Evolutionary conservation across 2,888 invertebrate species (phyloP).

Genomic region (Argynnis bischoffii): DNA sequence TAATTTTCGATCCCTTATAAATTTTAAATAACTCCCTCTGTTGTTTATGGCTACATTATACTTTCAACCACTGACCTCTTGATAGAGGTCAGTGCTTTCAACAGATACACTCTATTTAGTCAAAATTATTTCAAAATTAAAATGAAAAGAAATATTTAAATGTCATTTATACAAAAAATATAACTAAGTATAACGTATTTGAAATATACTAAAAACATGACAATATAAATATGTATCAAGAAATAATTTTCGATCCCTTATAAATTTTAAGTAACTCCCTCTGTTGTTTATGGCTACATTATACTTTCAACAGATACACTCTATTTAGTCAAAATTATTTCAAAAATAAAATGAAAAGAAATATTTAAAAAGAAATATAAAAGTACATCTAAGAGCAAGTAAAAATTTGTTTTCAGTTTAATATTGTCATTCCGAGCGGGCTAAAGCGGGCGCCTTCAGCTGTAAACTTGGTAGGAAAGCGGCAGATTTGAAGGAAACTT

Average conservation of each 20-base stretch:
- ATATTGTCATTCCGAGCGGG: slow-evolving; percentile 48
- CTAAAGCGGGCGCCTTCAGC: slow-evolving; percentile 67
- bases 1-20: too few species aligned
- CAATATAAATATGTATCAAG: too few species aligned
- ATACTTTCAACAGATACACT: not conserved
- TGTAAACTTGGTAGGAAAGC: slow-evolving; percentile 71
- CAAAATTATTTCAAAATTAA: not conserved
- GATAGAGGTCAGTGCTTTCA: too few species aligned
- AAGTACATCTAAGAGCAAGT: slow-evolving; percentile 5
- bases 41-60: too few species aligned
- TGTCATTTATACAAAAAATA: too few species aligned
- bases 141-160: not conserved
- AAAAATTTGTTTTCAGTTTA: slow-evolving; percentile 32
- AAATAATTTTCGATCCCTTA: too few species aligned
- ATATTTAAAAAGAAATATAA: not conserved
- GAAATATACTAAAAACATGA: too few species aligned
- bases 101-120: not conserved
- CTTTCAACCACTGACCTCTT: too few species aligned
- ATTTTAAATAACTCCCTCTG: too few species aligned
- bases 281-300: too few species aligned
- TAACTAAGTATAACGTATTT: too few species aligned
- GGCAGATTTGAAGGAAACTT: slow-evolving; percentile 62
- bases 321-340: not conserved
- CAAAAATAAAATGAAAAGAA: not conserved
- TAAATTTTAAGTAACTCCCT: too few species aligned